Evolutionary conservation across 2,888 invertebrate species (phyloP).

Genomic region (Notodonta ziczac): DNA sequence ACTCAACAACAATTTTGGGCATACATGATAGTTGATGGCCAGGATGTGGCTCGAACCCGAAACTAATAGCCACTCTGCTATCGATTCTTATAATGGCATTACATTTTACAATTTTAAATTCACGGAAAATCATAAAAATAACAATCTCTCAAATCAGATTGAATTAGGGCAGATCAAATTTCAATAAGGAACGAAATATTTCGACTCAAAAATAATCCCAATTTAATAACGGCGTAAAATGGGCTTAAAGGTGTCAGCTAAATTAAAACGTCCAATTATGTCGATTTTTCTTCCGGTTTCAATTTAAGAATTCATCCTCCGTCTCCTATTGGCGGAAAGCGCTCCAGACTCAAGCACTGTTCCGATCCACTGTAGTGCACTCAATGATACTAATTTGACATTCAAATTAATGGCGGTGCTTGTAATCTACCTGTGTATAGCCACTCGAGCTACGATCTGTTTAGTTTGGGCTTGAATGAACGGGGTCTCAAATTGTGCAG

Average conservation of each 20-base stretch:
- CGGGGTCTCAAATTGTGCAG: constrained; percentile 5
- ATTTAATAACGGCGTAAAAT: background rate
- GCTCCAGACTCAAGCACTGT: constrained; percentile 10
- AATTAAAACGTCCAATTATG: constrained; percentile 17
- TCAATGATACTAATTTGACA: constrained; percentile 39
- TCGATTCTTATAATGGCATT: too few species aligned
- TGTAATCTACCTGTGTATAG: constrained; percentile 15
- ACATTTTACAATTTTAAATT: too few species aligned
- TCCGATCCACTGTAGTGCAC: constrained; percentile 22
- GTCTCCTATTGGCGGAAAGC: constrained; percentile 9
- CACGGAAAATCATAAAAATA: too few species aligned
- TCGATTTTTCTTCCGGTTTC: constrained; percentile 11
- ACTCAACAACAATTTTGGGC: too few species aligned
- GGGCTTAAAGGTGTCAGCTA: background rate
- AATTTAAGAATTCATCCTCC: constrained; percentile 12
- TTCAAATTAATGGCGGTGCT: constrained; percentile 37
- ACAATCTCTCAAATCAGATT: too few species aligned
- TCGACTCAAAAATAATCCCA: background rate
- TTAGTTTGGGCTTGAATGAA: constrained; percentile 16
- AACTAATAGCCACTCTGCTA: too few species aligned
- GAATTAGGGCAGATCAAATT: background rate
- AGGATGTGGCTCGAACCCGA: too few species aligned
- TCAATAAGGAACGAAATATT: constrained; percentile 12
- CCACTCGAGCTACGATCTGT: constrained; percentile 18
- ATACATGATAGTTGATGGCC: too few species aligned